These are phyloP conservation scores for Harmothoe impar DNA, from an alignment of 2,888 invertebrate species.

Conservation along the genomic window DNA sequence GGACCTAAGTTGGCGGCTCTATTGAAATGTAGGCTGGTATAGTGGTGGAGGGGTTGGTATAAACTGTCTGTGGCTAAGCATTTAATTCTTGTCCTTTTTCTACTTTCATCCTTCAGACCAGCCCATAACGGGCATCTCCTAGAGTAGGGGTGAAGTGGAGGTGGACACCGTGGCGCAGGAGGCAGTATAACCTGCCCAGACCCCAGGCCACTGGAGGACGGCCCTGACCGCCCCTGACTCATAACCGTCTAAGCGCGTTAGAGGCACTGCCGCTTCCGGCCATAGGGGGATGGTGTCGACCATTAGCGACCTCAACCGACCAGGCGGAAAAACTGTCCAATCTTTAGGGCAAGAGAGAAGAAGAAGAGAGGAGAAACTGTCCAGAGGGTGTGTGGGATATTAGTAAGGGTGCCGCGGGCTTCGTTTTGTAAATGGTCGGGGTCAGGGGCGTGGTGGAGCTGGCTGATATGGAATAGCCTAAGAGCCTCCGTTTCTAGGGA, in stretches of 20 bases:
- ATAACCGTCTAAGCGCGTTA: conserved; percentile 15
- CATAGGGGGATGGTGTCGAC: background rate
- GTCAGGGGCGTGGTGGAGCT: too few relatives aligned
- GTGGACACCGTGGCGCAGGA: background rate
- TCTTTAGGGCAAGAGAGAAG: background rate
- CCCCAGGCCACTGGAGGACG: background rate
- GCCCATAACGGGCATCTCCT: too few relatives aligned
- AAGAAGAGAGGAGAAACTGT: background rate
- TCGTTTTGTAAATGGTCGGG: too few relatives aligned
- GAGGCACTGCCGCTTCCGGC: background rate
- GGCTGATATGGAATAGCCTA: background rate
- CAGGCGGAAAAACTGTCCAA: background rate
- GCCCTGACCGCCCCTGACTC: background rate
- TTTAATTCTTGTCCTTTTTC: too few relatives aligned
- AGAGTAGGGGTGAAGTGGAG: too few relatives aligned
- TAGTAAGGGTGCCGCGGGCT: background rate
- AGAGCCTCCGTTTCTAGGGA: background rate
- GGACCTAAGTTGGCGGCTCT: too few relatives aligned
- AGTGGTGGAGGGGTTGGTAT: too few relatives aligned
- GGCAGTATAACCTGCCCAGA: background rate
- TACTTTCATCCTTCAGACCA: too few relatives aligned
- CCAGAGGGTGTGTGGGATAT: background rate
- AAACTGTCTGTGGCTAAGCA: too few relatives aligned
- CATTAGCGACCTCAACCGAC: conserved; percentile 9
- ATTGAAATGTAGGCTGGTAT: too few relatives aligned